Base-by-base conservation (phyloP, 2,888 invertebrate genomes). In the Callosobruchus maculatus region DNA sequence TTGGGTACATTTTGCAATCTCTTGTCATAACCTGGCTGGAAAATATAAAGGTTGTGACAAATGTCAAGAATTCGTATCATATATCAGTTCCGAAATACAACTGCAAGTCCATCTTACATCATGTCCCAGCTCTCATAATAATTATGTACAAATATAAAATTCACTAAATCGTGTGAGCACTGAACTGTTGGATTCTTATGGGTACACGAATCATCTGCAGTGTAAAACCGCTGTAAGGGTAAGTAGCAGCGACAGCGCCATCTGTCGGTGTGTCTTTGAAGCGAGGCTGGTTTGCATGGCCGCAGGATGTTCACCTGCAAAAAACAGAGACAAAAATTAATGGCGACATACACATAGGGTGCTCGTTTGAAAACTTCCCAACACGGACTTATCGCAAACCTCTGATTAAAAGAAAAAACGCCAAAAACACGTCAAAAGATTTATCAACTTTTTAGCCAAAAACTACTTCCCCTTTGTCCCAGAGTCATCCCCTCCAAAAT, bases 291-390 rank as follows among this genome's bases (percentile, higher is more conserved):
- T 93, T 88, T 95, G 95, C 94, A 95, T 95, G 67, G 95, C 95
- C 74, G 94, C 94, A 77, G 95, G 95, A 86, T 95, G 94, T 87
- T 95, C 95, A 78, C 95, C 95, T 95, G 88, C 70, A 86, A 87
- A 81, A 84, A 83, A 83, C n/a, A n/a, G 1, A 49, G 1, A 49
- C 5, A 18, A 7, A 13, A 13, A 49, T 2, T 70, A 67, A n/a
- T n/a, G n/a, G 21, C 0, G n/a, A 20, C 3, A 26, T 26, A 26
- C 26, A n/a, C n/a, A n/a, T n/a, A n/a, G n/a, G n/a, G n/a, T n/a
- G n/a, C n/a, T n/a, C n/a, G n/a, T n/a, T n/a, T n/a, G n/a, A n/a
- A n/a, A n/a, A n/a, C n/a, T n/a, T n/a, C n/a, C n/a, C n/a, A n/a
- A n/a, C n/a, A n/a, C n/a, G n/a, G n/a, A n/a, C n/a, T n/a, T n/a